These are phyloP conservation scores for Phaenicophaeus curvirostris DNA, from an alignment of 2,797 vertebrate species.

Conservation along the genomic window DNA sequence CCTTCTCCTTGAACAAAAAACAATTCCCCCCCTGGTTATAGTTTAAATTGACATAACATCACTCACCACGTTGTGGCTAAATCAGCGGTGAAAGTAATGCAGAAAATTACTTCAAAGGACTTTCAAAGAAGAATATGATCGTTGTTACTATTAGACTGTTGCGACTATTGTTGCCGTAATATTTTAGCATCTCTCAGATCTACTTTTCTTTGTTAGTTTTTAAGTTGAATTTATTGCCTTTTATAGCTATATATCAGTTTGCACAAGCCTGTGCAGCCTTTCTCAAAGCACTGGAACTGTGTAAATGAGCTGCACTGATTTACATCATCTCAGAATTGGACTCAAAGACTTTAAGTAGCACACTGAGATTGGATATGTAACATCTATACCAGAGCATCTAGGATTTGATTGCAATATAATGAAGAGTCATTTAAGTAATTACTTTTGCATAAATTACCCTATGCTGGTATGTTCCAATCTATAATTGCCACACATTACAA, in stretches of 20 bases:
- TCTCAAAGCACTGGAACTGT: not conserved
- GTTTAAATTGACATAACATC: not conserved
- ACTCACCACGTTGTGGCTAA: not conserved
- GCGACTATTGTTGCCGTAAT: not conserved
- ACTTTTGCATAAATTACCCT: slow-evolving; percentile 75
- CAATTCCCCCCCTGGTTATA: not conserved
- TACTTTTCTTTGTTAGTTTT: not conserved
- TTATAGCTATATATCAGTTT: not conserved
- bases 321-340: slow-evolving; percentile 34
- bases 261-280: not conserved
- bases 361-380: slow-evolving; percentile 40
- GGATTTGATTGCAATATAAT: slow-evolving; percentile 74
- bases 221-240: not conserved
- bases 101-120: not conserved
- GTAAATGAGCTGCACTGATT: not conserved
- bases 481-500: slow-evolving; percentile 69
- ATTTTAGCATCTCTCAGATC: not conserved
- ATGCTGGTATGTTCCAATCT: slow-evolving; percentile 60
- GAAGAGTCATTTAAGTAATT: slow-evolving; percentile 77
- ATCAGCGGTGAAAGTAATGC: not conserved
- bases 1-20: not conserved
- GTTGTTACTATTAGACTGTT: fast-evolving
- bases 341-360: slow-evolving; percentile 45
- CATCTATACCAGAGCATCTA: slow-evolving; percentile 64
- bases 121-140: not conserved